Conservation (phyloP, 2,113 vertebrate genomes). For the Peucedramus taeniatus region DNA sequence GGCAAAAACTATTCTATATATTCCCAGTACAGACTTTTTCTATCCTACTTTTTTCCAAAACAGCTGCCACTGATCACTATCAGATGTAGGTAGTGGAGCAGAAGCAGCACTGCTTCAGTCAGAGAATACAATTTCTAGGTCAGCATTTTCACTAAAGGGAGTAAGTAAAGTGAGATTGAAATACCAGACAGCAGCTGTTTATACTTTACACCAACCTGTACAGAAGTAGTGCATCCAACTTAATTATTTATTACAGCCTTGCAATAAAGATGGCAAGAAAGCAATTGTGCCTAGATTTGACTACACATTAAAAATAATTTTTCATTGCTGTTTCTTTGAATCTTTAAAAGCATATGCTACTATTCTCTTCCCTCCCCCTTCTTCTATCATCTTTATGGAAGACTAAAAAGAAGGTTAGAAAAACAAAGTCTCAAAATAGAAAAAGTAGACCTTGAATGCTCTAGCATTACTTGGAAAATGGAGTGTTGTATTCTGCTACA, state of each 20-base stretch:
- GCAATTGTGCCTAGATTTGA: neutral
- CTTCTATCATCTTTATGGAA: neutral
- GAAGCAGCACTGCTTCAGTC: neutral
- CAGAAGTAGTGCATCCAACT: neutral
- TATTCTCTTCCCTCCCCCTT: neutral
- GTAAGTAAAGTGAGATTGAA: neutral
- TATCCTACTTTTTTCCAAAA: neutral
- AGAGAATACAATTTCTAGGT: neutral
- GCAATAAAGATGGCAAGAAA: neutral
- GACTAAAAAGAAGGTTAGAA: neutral
- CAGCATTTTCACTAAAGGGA: neutral
- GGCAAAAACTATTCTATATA: neutral
- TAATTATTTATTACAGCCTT: slow-evolving; percentile 23
- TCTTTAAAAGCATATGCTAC: neutral
- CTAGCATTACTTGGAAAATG: neutral
- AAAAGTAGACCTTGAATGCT: neutral
- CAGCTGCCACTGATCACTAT: neutral
- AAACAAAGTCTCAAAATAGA: neutral
- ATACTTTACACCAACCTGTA: neutral
- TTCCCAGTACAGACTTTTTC: neutral
- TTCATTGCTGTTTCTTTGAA: neutral
- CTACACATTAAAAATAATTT: neutral
- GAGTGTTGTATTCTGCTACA: neutral
- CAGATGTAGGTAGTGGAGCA: neutral
- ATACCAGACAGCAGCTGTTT: neutral